Percentiles rank a stretch among this genome's conserved stretches.
These are phyloP conservation scores for Phaenicophaeus curvirostris DNA, from an alignment of 2,797 vertebrate genomes.

Conservation along the genomic window DNA sequence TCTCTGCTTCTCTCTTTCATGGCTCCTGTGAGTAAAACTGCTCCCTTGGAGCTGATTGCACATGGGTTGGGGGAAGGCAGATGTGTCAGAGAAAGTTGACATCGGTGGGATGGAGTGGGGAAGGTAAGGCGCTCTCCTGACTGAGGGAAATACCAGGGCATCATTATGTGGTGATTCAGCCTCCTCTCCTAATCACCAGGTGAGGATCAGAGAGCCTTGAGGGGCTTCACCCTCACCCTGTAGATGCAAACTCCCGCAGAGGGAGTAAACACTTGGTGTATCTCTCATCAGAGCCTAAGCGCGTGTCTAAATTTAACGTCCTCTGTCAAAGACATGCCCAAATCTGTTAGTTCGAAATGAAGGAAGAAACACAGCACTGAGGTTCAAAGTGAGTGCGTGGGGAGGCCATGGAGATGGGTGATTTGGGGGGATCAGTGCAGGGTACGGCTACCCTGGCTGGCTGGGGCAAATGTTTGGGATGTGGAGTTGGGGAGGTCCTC, in stretches of 20 bases:
- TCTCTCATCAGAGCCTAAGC: constrained; percentile 52
- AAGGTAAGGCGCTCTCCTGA: background rate
- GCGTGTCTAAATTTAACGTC: constrained; percentile 63
- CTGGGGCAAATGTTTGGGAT: background rate
- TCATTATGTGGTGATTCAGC: constrained; percentile 63
- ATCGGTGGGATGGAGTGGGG: background rate
- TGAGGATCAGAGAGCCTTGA: constrained; percentile 13
- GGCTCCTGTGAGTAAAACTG: background rate
- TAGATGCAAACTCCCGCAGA: constrained; percentile 29
- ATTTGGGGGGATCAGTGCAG: background rate
- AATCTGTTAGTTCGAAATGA: constrained; percentile 31
- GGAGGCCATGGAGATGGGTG: background rate
- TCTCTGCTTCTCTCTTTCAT: background rate
- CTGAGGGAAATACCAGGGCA: constrained; percentile 49
- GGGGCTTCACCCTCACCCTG: constrained; percentile 48
- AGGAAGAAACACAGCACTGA: background rate
- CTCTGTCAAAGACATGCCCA: constrained; percentile 42
- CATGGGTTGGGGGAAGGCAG: background rate
- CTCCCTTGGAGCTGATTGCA: background rate
- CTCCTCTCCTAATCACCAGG: constrained; percentile 40
- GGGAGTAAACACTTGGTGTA: background rate
- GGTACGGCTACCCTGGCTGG: background rate
- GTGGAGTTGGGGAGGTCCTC: fast-evolving
- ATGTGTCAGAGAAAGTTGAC: background rate
- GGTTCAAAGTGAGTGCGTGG: background rate